A percentile compares a stretch with the other conserved stretches of the same genome.
These are phyloP conservation scores for Eulemur rubriventer DNA, from an alignment of 2,797 vertebrate species.

Conservation along the genomic window DNA sequence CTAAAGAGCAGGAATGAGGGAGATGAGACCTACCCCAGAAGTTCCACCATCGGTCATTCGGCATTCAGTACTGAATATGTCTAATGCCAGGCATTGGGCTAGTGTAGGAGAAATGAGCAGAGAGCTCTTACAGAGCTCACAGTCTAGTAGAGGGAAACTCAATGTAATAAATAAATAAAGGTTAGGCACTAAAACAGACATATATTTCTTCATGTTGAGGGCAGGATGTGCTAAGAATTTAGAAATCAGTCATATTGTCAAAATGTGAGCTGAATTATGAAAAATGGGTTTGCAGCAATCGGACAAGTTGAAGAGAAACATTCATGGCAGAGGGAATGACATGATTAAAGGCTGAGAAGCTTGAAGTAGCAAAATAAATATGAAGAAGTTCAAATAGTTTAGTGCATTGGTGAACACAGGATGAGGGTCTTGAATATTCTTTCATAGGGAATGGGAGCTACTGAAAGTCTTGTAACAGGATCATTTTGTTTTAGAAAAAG, in stretches of 20 bases:
- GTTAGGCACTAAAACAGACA: background rate
- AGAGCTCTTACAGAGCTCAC: background rate
- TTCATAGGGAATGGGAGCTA: background rate
- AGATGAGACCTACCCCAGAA: background rate
- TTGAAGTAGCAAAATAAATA: background rate
- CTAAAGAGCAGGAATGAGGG: background rate
- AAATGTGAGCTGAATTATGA: background rate
- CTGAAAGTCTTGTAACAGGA: background rate
- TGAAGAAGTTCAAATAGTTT: background rate
- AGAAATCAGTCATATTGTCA: background rate
- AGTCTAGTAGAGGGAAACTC: background rate
- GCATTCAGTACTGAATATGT: background rate
- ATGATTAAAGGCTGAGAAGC: background rate
- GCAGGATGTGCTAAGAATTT: background rate
- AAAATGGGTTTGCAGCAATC: background rate
- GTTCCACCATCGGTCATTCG: background rate
- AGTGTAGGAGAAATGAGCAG: background rate
- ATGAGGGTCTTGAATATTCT: background rate
- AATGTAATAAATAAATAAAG: background rate
- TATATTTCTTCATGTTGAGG: background rate
- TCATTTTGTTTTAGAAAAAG: background rate
- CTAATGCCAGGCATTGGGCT: background rate
- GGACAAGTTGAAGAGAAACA: background rate
- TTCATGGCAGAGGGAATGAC: background rate
- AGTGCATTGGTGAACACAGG: background rate